phyloP scores from a whole-genome alignment of 2,113 vertebrate genomes.

The Carollia perspicillata region DNA sequence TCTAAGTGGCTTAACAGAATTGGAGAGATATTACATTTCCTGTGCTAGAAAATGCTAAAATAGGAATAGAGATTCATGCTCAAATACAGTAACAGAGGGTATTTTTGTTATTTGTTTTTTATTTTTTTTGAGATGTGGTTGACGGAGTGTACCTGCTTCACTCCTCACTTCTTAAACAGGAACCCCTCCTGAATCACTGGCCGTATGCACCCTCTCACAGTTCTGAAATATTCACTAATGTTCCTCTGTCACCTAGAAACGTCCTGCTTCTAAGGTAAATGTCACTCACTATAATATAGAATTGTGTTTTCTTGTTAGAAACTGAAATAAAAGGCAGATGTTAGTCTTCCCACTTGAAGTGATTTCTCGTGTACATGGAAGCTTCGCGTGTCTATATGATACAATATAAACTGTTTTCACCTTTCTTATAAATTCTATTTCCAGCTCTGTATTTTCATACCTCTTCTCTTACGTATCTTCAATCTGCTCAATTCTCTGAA shows the following conservation, averaged over 20 bases:
- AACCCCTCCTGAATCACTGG: neutral
- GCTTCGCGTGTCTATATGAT: neutral
- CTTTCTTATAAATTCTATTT: neutral
- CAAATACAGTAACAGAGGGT: neutral
- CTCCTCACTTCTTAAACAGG: neutral
- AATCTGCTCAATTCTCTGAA: neutral
- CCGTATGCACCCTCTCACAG: neutral
- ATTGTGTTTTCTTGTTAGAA: slow-evolving; percentile 17
- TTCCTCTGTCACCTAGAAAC: neutral
- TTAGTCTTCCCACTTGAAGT: slow-evolving; percentile 14
- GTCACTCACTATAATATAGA: slow-evolving; percentile 13
- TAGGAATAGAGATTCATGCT: neutral
- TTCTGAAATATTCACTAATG: slow-evolving; percentile 29
- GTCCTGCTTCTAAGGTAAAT: slow-evolving; percentile 47
- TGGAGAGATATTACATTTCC: neutral
- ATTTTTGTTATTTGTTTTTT: neutral
- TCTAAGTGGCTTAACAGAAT: neutral
- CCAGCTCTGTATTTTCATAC: neutral
- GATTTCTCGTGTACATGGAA: neutral
- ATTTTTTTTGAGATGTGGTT: neutral
- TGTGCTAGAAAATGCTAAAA: neutral
- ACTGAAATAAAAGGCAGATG: slow-evolving; percentile 34
- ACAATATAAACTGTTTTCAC: neutral
- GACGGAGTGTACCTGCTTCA: neutral
- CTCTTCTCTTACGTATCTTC: neutral